These are phyloP conservation scores for Phalanger gymnotis DNA, from an alignment of 2,797 vertebrate species.

Conservation along the genomic window DNA sequence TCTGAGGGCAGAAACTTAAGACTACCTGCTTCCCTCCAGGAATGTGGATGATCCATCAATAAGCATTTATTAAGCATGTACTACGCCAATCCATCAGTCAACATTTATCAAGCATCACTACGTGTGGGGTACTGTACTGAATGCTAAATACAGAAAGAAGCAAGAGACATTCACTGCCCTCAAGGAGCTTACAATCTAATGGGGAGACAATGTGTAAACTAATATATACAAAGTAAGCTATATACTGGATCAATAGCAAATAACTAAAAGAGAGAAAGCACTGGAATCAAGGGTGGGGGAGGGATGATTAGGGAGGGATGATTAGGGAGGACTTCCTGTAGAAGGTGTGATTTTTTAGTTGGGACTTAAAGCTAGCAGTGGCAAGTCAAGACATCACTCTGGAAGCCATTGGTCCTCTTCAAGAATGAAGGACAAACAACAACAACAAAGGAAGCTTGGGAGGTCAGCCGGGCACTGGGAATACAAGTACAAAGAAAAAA, in stretches of 20 bases:
- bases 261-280: background rate
- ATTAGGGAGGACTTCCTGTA: background rate
- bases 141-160: background rate
- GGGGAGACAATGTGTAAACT: background rate
- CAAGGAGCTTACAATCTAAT: background rate
- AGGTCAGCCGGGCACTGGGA: background rate
- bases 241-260: background rate
- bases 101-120: background rate
- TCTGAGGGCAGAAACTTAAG: background rate
- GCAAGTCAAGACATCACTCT: background rate
- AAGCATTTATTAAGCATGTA: background rate
- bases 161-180: background rate
- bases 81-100: background rate
- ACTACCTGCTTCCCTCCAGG: background rate
- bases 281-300: background rate
- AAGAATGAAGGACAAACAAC: background rate
- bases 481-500: background rate
- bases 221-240: background rate
- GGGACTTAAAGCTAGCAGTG: background rate
- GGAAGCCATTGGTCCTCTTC: background rate
- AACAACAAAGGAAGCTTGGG: background rate
- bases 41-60: background rate
- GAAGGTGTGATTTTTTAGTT: background rate
- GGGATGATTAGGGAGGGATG: background rate
- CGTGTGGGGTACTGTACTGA: background rate